Evolutionary conservation across 2,797 vertebrate species (phyloP), one percentile per base, ranked within the genome.

Genomic region (Artibeus jamaicensis): DNA sequence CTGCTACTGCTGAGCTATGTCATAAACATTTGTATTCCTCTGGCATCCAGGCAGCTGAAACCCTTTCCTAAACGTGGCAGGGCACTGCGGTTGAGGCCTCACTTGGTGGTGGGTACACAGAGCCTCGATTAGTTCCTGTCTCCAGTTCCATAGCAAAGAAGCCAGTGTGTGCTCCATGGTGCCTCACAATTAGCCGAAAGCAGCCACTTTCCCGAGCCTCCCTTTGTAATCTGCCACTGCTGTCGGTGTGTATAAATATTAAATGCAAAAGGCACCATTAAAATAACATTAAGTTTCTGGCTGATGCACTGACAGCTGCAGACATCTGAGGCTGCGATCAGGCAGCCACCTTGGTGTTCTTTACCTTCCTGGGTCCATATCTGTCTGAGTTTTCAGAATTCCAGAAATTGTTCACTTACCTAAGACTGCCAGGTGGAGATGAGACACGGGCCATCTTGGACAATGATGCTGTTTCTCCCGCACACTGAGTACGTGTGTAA

Each of bases 21-120:
- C 97, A 97, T 37, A 98, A 98, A 97, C 97, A 97, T 97, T 97
- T 98, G 98, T 98, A 97, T 95, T 97, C 96, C 97, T 97, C 96
- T 39, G 83, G 98, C 97, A 97, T 74, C 92, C 94, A 95, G 65
- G 89, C 95, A 96, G 97, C 97, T 94, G 62, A 91, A 97, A 98
- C 83, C 93, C 92, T 96, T 92, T 97, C 97, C 96, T 95, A 94
- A 98, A 79, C n/a, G 94, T 62, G 92, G 92, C 32, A 68, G 82
- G 96, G 84, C 96, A 92, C 94, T 91, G 93, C 16, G 29, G 97
- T n/a, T 94, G 94, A 97, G 97, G 97, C 88, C 97, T 94, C 96
- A 22, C 83, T 78, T 0, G 3, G 71, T 57, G 78, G 95, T 19
- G 79, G 70, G 97, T 95, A 93, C 96, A 95, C 67, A 67, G 65